Percentiles rank a stretch among this genome's conserved stretches.
Conservation (phyloP, 2,113 vertebrate genomes). For the Oreochromis niloticus region DNA sequence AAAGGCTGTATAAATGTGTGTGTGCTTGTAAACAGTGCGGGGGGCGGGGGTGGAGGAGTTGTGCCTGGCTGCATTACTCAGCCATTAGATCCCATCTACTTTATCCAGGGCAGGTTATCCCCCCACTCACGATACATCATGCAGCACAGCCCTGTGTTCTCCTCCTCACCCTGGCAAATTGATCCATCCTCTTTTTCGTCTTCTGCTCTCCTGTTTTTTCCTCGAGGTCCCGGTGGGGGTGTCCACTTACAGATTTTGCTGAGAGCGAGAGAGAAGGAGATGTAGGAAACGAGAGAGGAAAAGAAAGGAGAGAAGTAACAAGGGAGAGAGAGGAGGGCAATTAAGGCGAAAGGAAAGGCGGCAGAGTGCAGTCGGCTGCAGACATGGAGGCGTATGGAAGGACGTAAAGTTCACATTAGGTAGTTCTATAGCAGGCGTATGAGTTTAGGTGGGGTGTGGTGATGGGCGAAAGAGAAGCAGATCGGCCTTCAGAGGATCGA, state of each 20-base stretch:
- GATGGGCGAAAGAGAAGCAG: constrained; percentile 6
- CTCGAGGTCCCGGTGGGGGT: constrained; percentile 47
- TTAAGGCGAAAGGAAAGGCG: neutral
- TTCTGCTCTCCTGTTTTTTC: constrained; percentile 45
- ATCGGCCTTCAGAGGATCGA: neutral
- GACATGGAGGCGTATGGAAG: neutral
- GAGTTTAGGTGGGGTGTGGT: constrained; percentile 37
- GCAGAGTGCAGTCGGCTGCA: neutral
- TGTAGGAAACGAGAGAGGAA: neutral
- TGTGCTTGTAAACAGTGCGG: neutral
- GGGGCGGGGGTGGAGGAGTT: neutral
- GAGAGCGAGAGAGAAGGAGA: neutral
- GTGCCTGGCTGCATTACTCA: constrained; percentile 30
- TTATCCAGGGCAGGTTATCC: constrained; percentile 31
- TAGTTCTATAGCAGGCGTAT: constrained; percentile 8
- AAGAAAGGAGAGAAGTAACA: constrained; percentile 9
- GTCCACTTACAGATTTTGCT: constrained; percentile 61
- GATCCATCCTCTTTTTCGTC: constrained; percentile 42
- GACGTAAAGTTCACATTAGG: constrained; percentile 19
- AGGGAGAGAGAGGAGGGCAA: neutral
- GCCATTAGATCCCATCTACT: constrained; percentile 32
- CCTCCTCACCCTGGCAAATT: constrained; percentile 35
- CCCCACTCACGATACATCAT: constrained; percentile 29
- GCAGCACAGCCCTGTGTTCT: neutral
- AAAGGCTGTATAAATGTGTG: neutral